A percentile compares a stretch with the other conserved stretches of the same genome.
Conservation (phyloP, 2,113 vertebrate genomes). For the Tragelaphus buxtoni region DNA sequence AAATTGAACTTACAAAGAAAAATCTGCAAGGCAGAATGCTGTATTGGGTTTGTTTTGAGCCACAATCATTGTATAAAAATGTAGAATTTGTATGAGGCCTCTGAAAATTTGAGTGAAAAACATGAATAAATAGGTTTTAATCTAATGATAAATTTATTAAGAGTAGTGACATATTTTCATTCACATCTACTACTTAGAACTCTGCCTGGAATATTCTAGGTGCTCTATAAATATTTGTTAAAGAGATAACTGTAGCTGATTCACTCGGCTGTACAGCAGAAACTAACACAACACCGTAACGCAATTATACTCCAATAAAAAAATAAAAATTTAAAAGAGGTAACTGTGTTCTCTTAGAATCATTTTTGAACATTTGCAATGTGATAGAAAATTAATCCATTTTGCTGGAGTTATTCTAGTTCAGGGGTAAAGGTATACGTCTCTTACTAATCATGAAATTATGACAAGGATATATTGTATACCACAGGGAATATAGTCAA, state of each 20-base stretch:
- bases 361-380: not conserved
- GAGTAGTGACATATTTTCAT: not conserved
- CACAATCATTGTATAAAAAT: not conserved
- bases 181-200: not conserved
- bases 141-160: not conserved
- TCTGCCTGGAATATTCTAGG: not conserved
- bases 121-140: not conserved
- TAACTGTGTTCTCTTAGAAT: not conserved
- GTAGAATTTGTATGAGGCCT: not conserved
- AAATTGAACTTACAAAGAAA: conserved; percentile 5
- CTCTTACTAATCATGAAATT: conserved; percentile 2
- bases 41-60: not conserved
- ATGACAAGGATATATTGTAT: not conserved
- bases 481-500: not conserved
- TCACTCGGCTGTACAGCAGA: not conserved
- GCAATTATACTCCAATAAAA: not conserved
- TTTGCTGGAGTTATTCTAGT: not conserved
- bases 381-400: not conserved
- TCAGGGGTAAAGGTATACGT: not conserved
- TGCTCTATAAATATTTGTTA: not conserved
- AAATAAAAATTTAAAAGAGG: not conserved
- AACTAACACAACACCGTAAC: not conserved
- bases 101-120: conserved; percentile 10
- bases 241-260: not conserved
- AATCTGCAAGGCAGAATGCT: not conserved